Conservation (phyloP, 2,113 vertebrate species). For the Nanger granti region DNA sequence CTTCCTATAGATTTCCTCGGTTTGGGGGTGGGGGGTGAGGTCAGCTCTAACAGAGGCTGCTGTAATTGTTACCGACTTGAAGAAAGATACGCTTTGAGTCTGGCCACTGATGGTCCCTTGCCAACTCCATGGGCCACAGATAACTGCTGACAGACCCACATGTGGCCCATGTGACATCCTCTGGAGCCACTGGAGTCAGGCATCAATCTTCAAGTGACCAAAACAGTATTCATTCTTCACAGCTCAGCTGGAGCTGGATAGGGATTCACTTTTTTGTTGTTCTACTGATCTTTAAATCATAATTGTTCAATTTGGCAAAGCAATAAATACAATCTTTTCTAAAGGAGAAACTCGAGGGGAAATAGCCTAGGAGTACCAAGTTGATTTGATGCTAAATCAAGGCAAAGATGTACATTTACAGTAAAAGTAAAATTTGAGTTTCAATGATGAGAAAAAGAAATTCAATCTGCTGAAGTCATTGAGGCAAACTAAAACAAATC, state of each 20-base stretch:
- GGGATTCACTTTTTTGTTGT: background rate
- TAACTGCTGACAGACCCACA: background rate
- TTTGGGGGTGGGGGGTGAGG: background rate
- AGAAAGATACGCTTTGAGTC: background rate
- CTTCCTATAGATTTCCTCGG: background rate
- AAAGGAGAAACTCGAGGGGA: background rate
- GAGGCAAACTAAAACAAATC: background rate
- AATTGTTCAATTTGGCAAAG: background rate
- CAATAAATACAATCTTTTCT: background rate
- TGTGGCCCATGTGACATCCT: background rate
- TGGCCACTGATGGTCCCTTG: background rate
- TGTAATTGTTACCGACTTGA: background rate
- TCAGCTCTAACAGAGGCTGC: background rate
- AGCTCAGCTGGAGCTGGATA: background rate
- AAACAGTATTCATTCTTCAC: background rate
- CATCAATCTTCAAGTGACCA: background rate
- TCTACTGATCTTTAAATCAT: background rate
- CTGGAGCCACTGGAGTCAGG: background rate
- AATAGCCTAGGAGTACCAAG: background rate
- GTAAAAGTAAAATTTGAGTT: background rate
- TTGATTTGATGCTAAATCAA: background rate
- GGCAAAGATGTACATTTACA: background rate
- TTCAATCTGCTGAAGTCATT: background rate
- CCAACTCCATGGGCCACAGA: background rate
- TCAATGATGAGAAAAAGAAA: background rate